phyloP scores from a whole-genome alignment of 1,140 invertebrate species.

The Halesus radiatus region DNA sequence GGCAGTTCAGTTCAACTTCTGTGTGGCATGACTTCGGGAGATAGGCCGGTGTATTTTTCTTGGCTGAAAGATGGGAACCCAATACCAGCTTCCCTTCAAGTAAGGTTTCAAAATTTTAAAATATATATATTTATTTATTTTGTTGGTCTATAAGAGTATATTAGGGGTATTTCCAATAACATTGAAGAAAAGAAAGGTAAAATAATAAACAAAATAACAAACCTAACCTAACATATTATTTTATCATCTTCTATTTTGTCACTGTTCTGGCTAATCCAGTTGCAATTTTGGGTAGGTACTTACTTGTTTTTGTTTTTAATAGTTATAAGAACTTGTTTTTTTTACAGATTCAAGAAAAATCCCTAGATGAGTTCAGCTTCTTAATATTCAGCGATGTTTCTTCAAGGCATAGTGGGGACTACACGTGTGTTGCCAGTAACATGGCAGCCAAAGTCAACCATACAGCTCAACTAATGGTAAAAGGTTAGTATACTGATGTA shows the following conservation, averaged over 20 bases:
- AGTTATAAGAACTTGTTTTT: background rate
- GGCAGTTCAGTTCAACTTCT: conserved; percentile 90
- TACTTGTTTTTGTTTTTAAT: background rate
- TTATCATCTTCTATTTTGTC: too few relatives aligned
- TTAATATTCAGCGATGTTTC: conserved; percentile 83
- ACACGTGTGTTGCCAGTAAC: conserved; percentile 86
- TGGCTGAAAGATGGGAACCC: conserved; percentile 89
- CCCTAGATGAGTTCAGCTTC: conserved; percentile 79
- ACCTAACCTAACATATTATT: too few relatives aligned
- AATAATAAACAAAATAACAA: too few relatives aligned
- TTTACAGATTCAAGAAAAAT: conserved; percentile 76
- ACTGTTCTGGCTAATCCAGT: too few relatives aligned
- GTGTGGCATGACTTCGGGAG: conserved; percentile 91
- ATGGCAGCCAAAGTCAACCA: conserved; percentile 84
- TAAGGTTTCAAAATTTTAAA: conserved; percentile 59
- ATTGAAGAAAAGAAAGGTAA: too few relatives aligned
- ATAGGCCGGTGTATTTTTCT: conserved; percentile 87
- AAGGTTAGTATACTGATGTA: conserved; percentile 75
- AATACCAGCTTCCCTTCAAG: conserved; percentile 76
- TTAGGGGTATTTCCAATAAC: too few relatives aligned
- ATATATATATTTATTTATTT: too few relatives aligned
- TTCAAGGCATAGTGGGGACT: conserved; percentile 82
- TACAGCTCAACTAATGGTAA: conserved; percentile 78
- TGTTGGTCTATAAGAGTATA: too few relatives aligned
- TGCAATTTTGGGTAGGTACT: too few relatives aligned